phyloP scores from a whole-genome alignment of 2,888 invertebrate genomes.

The Parasteatoda lunata region DNA sequence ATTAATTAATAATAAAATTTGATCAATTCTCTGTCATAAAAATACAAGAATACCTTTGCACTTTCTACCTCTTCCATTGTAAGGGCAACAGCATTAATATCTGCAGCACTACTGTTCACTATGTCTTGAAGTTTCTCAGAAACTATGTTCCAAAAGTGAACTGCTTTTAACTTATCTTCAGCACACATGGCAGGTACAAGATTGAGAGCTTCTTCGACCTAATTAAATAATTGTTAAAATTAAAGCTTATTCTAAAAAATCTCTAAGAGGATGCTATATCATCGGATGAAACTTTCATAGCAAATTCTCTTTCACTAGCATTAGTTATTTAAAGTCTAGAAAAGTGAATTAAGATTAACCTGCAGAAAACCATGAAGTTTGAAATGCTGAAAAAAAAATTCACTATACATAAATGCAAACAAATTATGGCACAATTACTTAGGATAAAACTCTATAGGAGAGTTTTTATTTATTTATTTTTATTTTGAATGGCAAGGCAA shows the following conservation, averaged over 20 bases:
- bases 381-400: neutral
- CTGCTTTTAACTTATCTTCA: constrained; percentile 72
- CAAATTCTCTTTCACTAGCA: too few relatives aligned
- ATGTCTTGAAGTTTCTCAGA: constrained; percentile 73
- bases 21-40: too few relatives aligned
- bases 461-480: too few relatives aligned
- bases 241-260: neutral
- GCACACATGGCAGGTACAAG: constrained; percentile 72
- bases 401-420: neutral
- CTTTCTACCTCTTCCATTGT: constrained; percentile 70
- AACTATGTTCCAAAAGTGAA: constrained; percentile 72
- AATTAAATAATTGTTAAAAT: constrained; percentile 15
- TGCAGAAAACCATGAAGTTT: neutral
- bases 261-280: too few relatives aligned
- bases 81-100: constrained; percentile 71
- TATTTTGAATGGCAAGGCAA: too few relatives aligned
- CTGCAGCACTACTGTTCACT: constrained; percentile 72
- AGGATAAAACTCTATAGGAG: neutral
- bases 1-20: too few relatives aligned
- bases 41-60: constrained; percentile 40
- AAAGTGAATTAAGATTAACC: neutral
- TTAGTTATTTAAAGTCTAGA: neutral
- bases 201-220: constrained; percentile 72
- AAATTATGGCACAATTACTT: neutral
- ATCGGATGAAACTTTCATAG: too few relatives aligned